Conservation (phyloP, 2,113 vertebrate genomes). For the Ophthalmolycus amberensis region DNA sequence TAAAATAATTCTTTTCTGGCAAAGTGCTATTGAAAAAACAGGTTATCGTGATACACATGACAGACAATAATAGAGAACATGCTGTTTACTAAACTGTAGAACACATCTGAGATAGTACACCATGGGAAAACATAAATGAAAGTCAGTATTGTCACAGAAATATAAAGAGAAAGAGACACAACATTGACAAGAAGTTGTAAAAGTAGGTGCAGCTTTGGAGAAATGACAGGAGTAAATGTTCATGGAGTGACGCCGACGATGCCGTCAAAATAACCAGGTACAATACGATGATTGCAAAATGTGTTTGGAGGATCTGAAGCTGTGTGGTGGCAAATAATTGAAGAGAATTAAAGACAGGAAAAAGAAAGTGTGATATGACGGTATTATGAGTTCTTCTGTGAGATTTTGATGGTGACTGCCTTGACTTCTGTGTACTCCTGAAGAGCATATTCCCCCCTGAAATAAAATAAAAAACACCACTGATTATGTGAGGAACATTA, state of each 20-base stretch:
- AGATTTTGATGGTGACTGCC: slow-evolving; percentile 90
- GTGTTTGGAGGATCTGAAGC: not conserved
- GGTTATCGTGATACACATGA: not conserved
- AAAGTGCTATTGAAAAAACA: slow-evolving; percentile 35
- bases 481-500: slow-evolving; percentile 9
- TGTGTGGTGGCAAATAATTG: not conserved
- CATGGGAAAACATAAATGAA: not conserved
- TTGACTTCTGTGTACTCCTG: slow-evolving; percentile 92
- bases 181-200: not conserved
- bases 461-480: slow-evolving; percentile 21
- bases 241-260: not conserved
- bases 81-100: not conserved
- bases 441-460: slow-evolving; percentile 90
- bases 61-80: slow-evolving; percentile 1
- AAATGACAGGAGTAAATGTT: not conserved
- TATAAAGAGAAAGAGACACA: slow-evolving; percentile 4
- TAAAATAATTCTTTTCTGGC: slow-evolving; percentile 45
- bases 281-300: not conserved
- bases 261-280: not conserved
- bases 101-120: not conserved
- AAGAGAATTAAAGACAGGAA: not conserved
- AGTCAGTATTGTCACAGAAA: not conserved
- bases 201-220: not conserved
- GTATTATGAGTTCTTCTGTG: slow-evolving; percentile 89
- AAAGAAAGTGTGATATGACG: not conserved